Conservation (phyloP, 2,888 invertebrate species). For the Thysanoteuthis rhombus region DNA sequence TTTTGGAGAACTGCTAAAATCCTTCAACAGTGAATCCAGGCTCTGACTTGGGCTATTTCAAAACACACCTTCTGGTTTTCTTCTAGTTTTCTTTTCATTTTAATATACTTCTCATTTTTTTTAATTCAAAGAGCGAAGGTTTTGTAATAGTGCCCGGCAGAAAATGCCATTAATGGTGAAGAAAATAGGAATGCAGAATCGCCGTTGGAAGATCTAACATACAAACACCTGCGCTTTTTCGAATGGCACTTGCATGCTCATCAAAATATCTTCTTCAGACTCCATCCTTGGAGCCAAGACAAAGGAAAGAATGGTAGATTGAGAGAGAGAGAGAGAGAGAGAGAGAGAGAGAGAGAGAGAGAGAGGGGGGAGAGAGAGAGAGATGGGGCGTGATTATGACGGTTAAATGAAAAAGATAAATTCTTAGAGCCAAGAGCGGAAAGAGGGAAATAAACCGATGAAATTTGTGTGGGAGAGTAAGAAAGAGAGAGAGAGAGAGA, state of each 20-base stretch:
- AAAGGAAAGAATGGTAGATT: neutral
- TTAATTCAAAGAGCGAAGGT: neutral
- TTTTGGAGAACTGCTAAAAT: neutral
- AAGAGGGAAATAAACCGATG: neutral
- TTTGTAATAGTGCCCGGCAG: neutral
- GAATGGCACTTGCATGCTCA: neutral
- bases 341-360: neutral
- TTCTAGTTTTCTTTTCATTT: neutral
- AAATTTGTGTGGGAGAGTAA: too few species aligned
- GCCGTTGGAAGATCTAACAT: neutral
- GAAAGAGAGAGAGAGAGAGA: neutral
- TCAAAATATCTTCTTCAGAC: constrained; percentile 1
- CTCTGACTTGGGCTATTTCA: neutral
- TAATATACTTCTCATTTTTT: neutral
- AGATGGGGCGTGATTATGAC: too few species aligned
- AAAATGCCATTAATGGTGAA: neutral
- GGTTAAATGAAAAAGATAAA: too few species aligned
- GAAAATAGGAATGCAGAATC: neutral
- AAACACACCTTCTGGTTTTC: neutral
- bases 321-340: neutral
- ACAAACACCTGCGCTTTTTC: neutral
- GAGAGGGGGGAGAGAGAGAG: neutral
- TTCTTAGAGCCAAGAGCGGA: neutral
- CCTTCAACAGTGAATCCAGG: neutral
- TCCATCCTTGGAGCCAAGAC: neutral